Base-by-base conservation (phyloP, 2,797 vertebrate genomes). In the Pseudochromis fuscus region DNA sequence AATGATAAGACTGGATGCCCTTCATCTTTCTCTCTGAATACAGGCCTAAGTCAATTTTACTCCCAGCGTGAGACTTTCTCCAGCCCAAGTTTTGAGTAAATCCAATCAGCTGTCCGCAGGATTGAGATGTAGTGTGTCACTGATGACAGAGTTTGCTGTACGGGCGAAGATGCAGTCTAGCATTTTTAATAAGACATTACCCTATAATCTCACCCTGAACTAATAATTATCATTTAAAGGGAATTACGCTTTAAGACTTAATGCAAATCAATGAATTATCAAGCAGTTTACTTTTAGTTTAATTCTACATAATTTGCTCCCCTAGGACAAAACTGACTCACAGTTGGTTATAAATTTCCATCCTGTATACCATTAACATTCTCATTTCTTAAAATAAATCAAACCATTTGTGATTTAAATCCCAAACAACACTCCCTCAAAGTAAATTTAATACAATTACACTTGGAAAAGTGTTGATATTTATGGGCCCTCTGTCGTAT, bases 11-110 rank as follows among this genome's bases (percentile, higher is more conserved):
- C 87, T 88, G 88, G 88, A 89, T 88, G 90, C 85, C 90, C 89
- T 91, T 94, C 90, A 92, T 94, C 91, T 90, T 86, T 75, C 80
- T 64, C 87, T 86, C 86, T 80, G 90, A 91, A 91, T 87, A 79
- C 83, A 67, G 87, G 87, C 91, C 91, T 91, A 90, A 94, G 90
- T 94, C 91, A 93, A 93, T 94, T 92, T 91, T 92, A 89, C 89
- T 93, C 93, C 55, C 92, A 92, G 93, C 88, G n/a, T 92, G 92
- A 89, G 87, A 84, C 83, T 87, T 90, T 91, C 89, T 92, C 67
- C 81, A 72, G 92, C 87, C 90, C 82, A 87, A 86, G 79, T 93
- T 92, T 92, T 88, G 82, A 87, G 85, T 87, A 93, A 94, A 94
- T 93, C 91, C 87, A 93, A 93, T 95, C 93, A 94, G 88, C 88